These are phyloP conservation scores for Andrena bucephala DNA, from an alignment of 2,888 invertebrate species.

Conservation along the genomic window DNA sequence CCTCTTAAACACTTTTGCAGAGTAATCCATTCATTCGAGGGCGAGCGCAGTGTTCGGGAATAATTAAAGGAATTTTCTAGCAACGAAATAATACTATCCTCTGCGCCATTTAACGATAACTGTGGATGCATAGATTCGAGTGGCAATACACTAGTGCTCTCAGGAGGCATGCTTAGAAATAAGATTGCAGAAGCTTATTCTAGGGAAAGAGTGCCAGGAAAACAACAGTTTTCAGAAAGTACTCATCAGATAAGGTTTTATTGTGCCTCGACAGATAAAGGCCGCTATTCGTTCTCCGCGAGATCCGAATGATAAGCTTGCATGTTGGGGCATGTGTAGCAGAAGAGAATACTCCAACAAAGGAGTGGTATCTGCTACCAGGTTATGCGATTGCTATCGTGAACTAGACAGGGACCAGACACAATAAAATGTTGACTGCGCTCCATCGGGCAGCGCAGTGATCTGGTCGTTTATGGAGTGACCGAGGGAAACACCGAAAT, in stretches of 20 bases:
- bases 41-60: too few species aligned
- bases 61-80: too few species aligned
- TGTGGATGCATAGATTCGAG: neutral
- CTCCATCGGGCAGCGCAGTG: neutral
- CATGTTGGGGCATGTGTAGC: neutral
- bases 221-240: neutral
- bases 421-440: conserved; percentile 14
- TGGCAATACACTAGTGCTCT: neutral
- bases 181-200: neutral
- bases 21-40: too few species aligned
- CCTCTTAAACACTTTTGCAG: too few species aligned
- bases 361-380: neutral
- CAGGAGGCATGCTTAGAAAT: neutral
- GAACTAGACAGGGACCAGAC: neutral
- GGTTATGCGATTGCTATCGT: neutral
- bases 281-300: neutral
- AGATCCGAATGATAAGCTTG: neutral
- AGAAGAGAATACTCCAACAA: neutral
- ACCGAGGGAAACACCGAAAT: neutral
- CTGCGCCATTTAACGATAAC: too few species aligned
- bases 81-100: too few species aligned
- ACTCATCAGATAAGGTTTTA: neutral
- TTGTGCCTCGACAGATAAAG: neutral
- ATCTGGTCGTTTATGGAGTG: neutral
- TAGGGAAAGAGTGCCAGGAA: neutral